A percentile compares a stretch with the other conserved stretches of the same genome.
phyloP scores from a whole-genome alignment of 2,888 invertebrate genomes.

The Xanthorhoe designata region DNA sequence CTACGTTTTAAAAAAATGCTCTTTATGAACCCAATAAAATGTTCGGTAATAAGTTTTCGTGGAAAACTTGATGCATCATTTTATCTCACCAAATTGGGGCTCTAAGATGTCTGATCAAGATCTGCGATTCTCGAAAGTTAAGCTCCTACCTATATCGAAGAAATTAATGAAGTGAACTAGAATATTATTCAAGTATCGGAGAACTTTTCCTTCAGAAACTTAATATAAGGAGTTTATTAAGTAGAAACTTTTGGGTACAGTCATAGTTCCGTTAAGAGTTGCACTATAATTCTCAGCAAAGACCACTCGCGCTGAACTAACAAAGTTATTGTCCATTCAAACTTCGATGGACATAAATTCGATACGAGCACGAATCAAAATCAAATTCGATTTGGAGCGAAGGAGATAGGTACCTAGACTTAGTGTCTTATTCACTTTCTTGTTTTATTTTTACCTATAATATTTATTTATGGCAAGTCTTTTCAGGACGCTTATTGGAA shows the following conservation, averaged over 20 bases:
- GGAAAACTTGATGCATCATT: constrained; percentile 11
- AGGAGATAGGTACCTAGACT: constrained; percentile 34
- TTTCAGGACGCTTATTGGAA: constrained; percentile 48
- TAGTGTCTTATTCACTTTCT: constrained; percentile 57
- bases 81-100: background rate
- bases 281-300: constrained; percentile 54
- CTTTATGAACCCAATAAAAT: constrained; percentile 15
- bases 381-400: constrained; percentile 55
- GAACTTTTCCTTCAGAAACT: constrained; percentile 43
- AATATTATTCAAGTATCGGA: constrained; percentile 38
- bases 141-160: constrained; percentile 16
- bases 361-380: constrained; percentile 60
- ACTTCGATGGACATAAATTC: constrained; percentile 64
- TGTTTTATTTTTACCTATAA: constrained; percentile 51
- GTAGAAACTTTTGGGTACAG: constrained; percentile 47
- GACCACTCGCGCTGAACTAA: constrained; percentile 59
- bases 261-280: constrained; percentile 21
- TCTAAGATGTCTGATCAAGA: constrained; percentile 1
- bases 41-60: constrained; percentile 9
- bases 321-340: constrained; percentile 67
- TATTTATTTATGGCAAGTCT: constrained; percentile 52
- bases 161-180: constrained; percentile 38
- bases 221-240: constrained; percentile 47
- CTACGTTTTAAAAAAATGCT: constrained; percentile 14
- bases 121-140: constrained; percentile 26